phyloP scores from a whole-genome alignment of 2,113 vertebrate genomes.

The Podarcis muralis region DNA sequence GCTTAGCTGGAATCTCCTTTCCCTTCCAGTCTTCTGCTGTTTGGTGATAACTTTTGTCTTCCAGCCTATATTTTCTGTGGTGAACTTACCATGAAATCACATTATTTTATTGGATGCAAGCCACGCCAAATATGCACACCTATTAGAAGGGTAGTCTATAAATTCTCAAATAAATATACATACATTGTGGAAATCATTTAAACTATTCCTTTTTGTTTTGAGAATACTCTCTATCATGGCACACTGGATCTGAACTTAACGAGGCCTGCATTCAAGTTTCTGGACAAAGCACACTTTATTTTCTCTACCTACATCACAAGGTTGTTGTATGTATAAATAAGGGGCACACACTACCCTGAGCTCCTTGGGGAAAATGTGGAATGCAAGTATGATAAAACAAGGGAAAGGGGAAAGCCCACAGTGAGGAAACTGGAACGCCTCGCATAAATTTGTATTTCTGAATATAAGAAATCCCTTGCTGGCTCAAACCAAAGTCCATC shows the following conservation, averaged over 20 bases:
- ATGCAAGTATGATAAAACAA: background rate
- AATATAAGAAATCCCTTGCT: background rate
- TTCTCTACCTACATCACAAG: background rate
- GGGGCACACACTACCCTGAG: background rate
- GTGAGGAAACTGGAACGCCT: too few species aligned
- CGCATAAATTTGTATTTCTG: background rate
- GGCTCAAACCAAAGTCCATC: background rate
- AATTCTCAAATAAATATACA: background rate
- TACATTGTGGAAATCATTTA: background rate
- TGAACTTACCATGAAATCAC: background rate
- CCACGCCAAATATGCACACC: background rate
- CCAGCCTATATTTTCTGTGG: too few species aligned
- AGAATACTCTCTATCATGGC: background rate
- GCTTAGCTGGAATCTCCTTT: background rate
- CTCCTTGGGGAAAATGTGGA: background rate
- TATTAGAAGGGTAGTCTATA: background rate
- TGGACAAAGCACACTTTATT: too few species aligned
- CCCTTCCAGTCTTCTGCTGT: background rate
- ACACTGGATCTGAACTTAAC: too few species aligned
- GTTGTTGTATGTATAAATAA: background rate
- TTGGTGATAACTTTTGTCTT: background rate
- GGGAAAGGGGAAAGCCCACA: background rate
- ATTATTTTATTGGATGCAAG: background rate
- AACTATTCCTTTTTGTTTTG: background rate
- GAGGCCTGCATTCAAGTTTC: background rate